Evolutionary conservation across 2,888 invertebrate genomes (phyloP).

Genomic region (Habroteleia sp.): DNA sequence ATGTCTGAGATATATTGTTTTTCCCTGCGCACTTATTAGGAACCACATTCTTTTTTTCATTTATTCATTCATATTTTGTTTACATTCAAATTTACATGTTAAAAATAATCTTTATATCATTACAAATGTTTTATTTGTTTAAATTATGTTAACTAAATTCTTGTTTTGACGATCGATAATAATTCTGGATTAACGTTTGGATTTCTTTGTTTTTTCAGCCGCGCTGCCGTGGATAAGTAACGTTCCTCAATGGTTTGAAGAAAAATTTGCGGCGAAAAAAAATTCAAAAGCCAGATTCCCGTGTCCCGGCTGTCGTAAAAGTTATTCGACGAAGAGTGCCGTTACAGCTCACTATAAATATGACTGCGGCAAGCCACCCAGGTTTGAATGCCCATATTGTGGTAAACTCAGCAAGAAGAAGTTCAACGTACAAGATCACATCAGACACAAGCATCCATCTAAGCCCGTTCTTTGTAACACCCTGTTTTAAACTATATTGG

Average conservation of each 20-base stretch:
- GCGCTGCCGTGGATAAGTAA: slow-evolving; percentile 27
- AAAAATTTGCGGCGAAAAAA: slow-evolving; percentile 60
- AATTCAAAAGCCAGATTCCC: slow-evolving; percentile 67
- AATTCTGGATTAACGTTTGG: slow-evolving; percentile 31
- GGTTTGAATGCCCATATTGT: slow-evolving; percentile 78
- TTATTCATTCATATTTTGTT: not conserved
- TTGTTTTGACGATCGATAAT: not conserved
- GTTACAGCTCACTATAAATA: slow-evolving; percentile 76
- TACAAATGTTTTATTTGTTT: not conserved
- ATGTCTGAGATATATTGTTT: slow-evolving; percentile 23
- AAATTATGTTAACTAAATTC: not conserved
- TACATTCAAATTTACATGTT: too few species aligned
- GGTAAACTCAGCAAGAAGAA: slow-evolving; percentile 76
- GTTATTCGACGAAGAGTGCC: slow-evolving; percentile 73
- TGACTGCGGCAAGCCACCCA: slow-evolving; percentile 78
- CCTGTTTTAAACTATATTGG: slow-evolving; percentile 67
- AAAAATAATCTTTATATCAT: too few species aligned
- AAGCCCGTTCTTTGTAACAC: slow-evolving; percentile 72
- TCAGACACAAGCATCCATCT: slow-evolving; percentile 73
- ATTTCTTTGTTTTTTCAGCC: slow-evolving; percentile 42
- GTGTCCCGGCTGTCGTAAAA: slow-evolving; percentile 75
- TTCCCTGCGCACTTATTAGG: slow-evolving; percentile 28
- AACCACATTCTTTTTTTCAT: not conserved
- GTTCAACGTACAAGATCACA: slow-evolving; percentile 77
- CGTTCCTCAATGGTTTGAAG: slow-evolving; percentile 69